Conservation (phyloP, 2,113 vertebrate species). For the Colaptes auratus region DNA sequence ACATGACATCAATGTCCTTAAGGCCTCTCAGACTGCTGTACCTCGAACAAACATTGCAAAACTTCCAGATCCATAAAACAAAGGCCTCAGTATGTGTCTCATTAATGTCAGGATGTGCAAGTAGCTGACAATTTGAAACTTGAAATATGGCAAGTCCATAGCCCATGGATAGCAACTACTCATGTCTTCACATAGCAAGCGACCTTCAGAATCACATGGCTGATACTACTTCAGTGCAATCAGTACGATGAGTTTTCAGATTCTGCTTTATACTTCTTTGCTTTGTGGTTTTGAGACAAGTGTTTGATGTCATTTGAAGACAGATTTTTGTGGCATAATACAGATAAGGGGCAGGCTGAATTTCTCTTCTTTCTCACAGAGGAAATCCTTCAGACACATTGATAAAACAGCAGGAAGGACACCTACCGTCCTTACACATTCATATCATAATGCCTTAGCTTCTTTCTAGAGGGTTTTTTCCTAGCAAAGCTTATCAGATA, state of each 20-base stretch:
- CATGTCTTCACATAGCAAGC: neutral
- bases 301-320: conserved; percentile 49
- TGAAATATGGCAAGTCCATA: neutral
- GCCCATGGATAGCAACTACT: neutral
- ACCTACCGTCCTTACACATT: conserved; percentile 56
- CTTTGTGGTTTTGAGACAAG: conserved; percentile 36
- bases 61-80: neutral
- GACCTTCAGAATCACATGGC: neutral
- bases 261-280: neutral
- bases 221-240: neutral
- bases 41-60: neutral
- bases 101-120: neutral
- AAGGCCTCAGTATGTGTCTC: neutral
- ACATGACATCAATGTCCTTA: neutral
- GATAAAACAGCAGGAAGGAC: conserved; percentile 64
- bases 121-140: neutral
- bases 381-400: conserved; percentile 38
- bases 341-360: conserved; percentile 6
- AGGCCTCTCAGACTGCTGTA: neutral
- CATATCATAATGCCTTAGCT: conserved; percentile 6
- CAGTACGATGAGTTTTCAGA: neutral
- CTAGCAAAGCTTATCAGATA: conserved; percentile 16
- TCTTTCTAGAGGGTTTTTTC: neutral
- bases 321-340: conserved; percentile 8
- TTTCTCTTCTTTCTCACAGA: conserved; percentile 33